Evolutionary conservation across 2,113 vertebrate species (phyloP).

Genomic region (Parotia lawesii): DNA sequence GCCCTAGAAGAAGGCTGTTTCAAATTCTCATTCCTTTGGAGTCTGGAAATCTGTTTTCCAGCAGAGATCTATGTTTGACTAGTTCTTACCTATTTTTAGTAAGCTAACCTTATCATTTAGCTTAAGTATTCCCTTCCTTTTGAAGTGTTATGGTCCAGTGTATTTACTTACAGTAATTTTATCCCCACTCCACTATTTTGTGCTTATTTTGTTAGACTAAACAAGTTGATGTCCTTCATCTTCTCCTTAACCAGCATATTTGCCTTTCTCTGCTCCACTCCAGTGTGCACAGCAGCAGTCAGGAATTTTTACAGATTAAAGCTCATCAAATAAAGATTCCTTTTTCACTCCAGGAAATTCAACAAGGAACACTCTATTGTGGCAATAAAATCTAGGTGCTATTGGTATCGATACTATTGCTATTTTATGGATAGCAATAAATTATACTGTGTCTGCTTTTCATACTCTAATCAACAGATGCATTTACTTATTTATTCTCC

Average conservation of each 20-base stretch:
- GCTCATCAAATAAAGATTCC: background rate
- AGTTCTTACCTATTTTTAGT: background rate
- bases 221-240: background rate
- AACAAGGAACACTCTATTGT: background rate
- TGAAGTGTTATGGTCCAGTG: background rate
- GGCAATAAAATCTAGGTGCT: background rate
- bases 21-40: background rate
- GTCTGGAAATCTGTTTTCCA: background rate
- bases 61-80: background rate
- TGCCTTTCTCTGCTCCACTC: background rate
- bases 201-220: slow-evolving; percentile 38
- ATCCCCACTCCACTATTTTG: background rate
- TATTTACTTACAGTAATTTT: background rate
- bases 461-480: background rate
- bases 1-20: background rate
- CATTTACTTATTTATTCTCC: background rate
- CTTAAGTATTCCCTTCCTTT: slow-evolving; percentile 35
- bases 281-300: background rate
- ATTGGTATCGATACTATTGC: background rate
- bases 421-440: background rate
- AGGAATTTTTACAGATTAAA: background rate
- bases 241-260: background rate
- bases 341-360: background rate
- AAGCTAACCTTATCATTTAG: background rate
- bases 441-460: background rate